Conservation (phyloP, 2,797 vertebrate species). For the Sphenodon punctatus region DNA sequence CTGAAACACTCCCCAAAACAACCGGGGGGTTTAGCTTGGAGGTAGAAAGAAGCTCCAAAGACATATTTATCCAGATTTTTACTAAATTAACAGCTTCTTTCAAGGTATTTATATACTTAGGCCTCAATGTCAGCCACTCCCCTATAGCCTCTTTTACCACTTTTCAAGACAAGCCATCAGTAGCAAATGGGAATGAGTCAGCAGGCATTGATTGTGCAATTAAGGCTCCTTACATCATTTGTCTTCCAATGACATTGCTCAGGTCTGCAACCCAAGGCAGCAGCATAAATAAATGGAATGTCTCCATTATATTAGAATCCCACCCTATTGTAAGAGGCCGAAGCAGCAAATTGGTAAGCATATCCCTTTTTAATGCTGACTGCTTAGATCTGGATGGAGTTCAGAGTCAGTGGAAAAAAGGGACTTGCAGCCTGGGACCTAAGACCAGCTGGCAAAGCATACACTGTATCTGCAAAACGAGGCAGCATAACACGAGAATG, state of each 20-base stretch:
- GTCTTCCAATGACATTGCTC: constrained; percentile 63
- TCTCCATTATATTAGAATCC: constrained; percentile 53
- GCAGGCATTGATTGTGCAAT: constrained; percentile 1
- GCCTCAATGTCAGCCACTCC: not conserved
- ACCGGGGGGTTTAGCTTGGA: constrained; percentile 65
- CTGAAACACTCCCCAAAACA: constrained; percentile 7
- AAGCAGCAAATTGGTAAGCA: constrained; percentile 28
- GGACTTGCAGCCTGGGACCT: constrained; percentile 48
- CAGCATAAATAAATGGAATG: accelerated
- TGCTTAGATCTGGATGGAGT: constrained; percentile 67
- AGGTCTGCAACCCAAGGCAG: not conserved
- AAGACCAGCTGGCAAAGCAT: constrained; percentile 57
- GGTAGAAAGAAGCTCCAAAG: constrained; percentile 18
- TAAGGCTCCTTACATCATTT: constrained; percentile 56
- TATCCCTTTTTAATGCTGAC: constrained; percentile 57
- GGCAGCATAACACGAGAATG: accelerated
- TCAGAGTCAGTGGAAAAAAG: constrained; percentile 52
- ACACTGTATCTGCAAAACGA: constrained; percentile 67
- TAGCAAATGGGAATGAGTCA: not conserved
- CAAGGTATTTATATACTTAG: constrained; percentile 54
- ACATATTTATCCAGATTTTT: constrained; percentile 69
- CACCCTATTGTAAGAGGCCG: not conserved
- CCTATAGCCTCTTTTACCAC: constrained; percentile 43
- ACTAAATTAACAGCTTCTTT: constrained; percentile 58
- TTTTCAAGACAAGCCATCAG: constrained; percentile 29